phyloP scores from a whole-genome alignment of 2,113 vertebrate genomes.

The Climacteris rufus region DNA sequence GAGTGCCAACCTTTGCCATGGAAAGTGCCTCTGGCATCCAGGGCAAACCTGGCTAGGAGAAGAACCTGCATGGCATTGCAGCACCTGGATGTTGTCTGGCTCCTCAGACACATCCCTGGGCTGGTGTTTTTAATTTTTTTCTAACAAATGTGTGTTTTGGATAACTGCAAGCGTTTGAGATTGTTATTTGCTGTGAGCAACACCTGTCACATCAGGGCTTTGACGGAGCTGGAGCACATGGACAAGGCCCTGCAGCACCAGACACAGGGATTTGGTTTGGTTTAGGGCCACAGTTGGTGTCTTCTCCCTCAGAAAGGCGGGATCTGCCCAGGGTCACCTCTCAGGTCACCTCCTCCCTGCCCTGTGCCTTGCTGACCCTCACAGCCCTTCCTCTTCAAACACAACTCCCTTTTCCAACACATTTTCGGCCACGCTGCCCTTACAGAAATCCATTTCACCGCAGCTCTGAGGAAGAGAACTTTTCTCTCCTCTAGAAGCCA shows the following conservation, averaged over 20 bases:
- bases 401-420: not conserved
- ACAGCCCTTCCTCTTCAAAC: not conserved
- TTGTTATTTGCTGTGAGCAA: not conserved
- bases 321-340: not conserved
- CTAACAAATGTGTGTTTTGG: fast-evolving
- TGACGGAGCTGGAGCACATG: not conserved
- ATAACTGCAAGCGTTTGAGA: not conserved
- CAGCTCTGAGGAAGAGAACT: not conserved
- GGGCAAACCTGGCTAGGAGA: not conserved
- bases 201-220: not conserved
- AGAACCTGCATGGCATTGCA: fast-evolving
- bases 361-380: fast-evolving
- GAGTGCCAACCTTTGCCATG: fast-evolving
- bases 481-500: not conserved
- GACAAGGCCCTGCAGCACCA: not conserved
- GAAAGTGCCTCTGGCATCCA: not conserved
- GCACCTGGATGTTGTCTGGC: fast-evolving
- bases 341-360: not conserved
- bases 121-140: not conserved
- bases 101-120: not conserved
- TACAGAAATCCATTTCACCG: fast-evolving
- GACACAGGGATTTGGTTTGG: not conserved
- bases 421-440: not conserved
- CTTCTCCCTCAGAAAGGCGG: not conserved
- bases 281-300: too few species aligned